Evolutionary conservation across 1,140 invertebrate genomes (phyloP), one percentile per base, ranked within the genome.

Genomic region (Papilio machaon): DNA sequence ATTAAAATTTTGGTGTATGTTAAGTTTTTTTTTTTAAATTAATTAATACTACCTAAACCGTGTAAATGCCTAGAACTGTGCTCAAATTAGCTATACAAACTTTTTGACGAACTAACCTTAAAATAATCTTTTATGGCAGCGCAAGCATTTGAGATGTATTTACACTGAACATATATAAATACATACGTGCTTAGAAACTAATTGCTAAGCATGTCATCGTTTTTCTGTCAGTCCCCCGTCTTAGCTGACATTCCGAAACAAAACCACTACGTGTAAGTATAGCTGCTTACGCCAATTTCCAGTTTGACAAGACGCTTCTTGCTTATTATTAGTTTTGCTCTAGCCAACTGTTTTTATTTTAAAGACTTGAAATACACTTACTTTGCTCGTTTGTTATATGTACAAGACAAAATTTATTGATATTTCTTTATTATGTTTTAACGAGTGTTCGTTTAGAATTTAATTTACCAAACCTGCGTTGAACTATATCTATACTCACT

Each of bases 291-390:
- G 46, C 74, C 46, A 76, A 47, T 76, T 76, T 23, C 74, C 74
- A 47, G 74, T 76, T 76, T 76, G 74, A 76, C 74, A 17, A 76
- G 74, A 52, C 74, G 11, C 11, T 6, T 47, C 74, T 76, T 47
- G n/a, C 74, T 76, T 76, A 76, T 76, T 76, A 76, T 52, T 76
- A 76, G 47, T 47, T 76, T 76, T 52, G 43, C 19, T n/a, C 74
- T 49, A 76, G 47, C 74, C 19, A 49, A 49, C 47, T 76, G 74
- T 76, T 76, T 76, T 76, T 76, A 49, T 76, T 76, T 76, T n/a
- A 74, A 47, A 43, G 38, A 47, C 73, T 46, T 46, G 8, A 43
- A 47, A 15, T 74, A 43, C 19, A 67, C 64, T 67, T 30, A 13
- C 64, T 30, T 70, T 35, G 11, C 30, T 64, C 60, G 13, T 70